Base-by-base conservation (phyloP, 1,140 invertebrate species). In the Riptortus pedestris region DNA sequence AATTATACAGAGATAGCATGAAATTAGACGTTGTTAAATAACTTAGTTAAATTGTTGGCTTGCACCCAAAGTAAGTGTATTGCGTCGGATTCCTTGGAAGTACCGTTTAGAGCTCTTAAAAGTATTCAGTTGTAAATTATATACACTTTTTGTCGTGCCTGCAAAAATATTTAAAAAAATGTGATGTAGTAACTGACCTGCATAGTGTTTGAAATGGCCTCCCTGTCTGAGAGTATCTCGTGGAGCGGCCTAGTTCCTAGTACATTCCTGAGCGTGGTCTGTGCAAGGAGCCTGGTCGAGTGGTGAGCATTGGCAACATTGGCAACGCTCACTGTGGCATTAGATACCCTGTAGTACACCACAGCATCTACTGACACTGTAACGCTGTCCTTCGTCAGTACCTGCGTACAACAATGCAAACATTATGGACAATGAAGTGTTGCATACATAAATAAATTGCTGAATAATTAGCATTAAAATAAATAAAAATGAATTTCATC, bases 281-380 rank as follows among this genome's bases (percentile, higher is more conserved):
- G 90, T 2, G 92, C 90, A 64, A 95, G 74, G 5, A 95, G 77
- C 62, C 88, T 80, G 0, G 91, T 95, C 0, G 90, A 93, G 70
- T 91, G 85, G 69, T 86, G 88, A 69, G 68, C 90, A 72, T 91
- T 88, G 31, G 85, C 86, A 9, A 91, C 88, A 73, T 88, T 84
- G 16, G 90, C 82, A 0, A 90, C 83, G 2, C 90, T 89, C 71
- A 90, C 89, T 1, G 91, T 80, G 0, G 91, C 90, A 72, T 94
- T 88, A 69, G 83, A 86, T 64, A 93, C 89, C 66, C 89, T 81
- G 73, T 94, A 96, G 74, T 96, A 96, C 12, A 95, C 90, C 0
- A 92, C 90, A 1, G 93, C 93, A 74, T 96, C 92, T 11, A 95
- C 92, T 1, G 87, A 88, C 0, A 95, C 91, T 0, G 92, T 96